These are phyloP conservation scores for Hybos culiciformis DNA, from an alignment of 2,888 invertebrate species.

Conservation along the genomic window DNA sequence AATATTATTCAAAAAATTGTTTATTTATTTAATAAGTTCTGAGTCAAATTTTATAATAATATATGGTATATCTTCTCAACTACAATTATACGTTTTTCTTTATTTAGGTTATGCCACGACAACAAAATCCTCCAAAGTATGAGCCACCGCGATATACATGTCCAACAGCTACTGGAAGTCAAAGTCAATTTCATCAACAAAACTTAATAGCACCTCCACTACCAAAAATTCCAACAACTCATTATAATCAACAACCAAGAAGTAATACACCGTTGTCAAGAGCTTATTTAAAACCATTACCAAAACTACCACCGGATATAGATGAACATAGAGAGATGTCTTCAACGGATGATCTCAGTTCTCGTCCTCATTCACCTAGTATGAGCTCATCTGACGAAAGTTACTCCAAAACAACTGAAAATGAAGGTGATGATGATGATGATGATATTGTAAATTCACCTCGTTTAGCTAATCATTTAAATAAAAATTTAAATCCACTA, in stretches of 20 bases:
- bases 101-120: slow-evolving; percentile 29
- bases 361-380: slow-evolving; percentile 66
- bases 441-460: too few relatives aligned
- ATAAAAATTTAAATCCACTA: slow-evolving; percentile 33
- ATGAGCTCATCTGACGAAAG: slow-evolving; percentile 76
- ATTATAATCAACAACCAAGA: slow-evolving; percentile 13
- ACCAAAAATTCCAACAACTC: slow-evolving; percentile 29
- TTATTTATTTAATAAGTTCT: too few relatives aligned
- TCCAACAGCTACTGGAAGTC: slow-evolving; percentile 18
- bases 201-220: slow-evolving; percentile 31
- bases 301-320: slow-evolving; percentile 40
- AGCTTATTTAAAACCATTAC: slow-evolving; percentile 44
- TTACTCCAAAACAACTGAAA: slow-evolving; percentile 68
- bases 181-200: slow-evolving; percentile 20
- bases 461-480: slow-evolving; percentile 22
- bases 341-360: slow-evolving; percentile 71
- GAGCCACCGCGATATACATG: slow-evolving; percentile 35
- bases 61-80: too few relatives aligned
- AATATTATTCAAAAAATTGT: too few relatives aligned
- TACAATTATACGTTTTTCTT: too few relatives aligned
- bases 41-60: too few relatives aligned
- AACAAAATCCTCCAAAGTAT: slow-evolving; percentile 32
- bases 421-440: slow-evolving; percentile 39
- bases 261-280: slow-evolving; percentile 25
- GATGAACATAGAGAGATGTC: slow-evolving; percentile 41